Evolutionary conservation across 2,797 vertebrate species (phyloP).

Genomic region (Halcyon leucocephala): DNA sequence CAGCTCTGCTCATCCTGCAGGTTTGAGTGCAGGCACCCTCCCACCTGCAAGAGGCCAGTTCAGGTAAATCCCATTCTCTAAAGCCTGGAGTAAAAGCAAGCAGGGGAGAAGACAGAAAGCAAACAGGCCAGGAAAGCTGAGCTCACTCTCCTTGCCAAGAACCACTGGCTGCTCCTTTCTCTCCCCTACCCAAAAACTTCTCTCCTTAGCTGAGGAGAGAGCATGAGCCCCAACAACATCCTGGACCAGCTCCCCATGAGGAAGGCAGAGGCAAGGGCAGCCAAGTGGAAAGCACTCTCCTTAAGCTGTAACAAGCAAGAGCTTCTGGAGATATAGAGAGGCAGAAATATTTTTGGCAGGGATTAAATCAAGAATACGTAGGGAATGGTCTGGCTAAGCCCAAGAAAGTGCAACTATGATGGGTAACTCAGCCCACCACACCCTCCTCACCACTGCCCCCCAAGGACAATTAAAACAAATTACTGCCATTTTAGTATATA

Average conservation of each 20-base stretch:
- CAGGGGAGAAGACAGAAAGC: neutral
- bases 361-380: neutral
- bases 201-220: neutral
- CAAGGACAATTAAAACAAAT: neutral
- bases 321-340: neutral
- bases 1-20: neutral
- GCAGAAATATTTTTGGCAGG: neutral
- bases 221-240: neutral
- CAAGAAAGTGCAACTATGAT: neutral
- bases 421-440: rapidly evolving
- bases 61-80: neutral
- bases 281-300: neutral
- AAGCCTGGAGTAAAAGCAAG: neutral
- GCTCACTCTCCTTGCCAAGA: neutral
- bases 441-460: neutral
- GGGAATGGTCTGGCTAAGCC: neutral
- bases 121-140: neutral
- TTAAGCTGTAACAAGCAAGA: neutral
- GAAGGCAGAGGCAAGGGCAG: neutral
- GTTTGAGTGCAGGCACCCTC: neutral
- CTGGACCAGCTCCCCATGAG: rapidly evolving
- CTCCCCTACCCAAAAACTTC: neutral
- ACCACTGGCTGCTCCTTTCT: neutral
- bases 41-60: neutral
- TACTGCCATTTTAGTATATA: too few relatives aligned